Evolutionary conservation across 2,113 vertebrate genomes (phyloP).

Genomic region (Limanda limanda): DNA sequence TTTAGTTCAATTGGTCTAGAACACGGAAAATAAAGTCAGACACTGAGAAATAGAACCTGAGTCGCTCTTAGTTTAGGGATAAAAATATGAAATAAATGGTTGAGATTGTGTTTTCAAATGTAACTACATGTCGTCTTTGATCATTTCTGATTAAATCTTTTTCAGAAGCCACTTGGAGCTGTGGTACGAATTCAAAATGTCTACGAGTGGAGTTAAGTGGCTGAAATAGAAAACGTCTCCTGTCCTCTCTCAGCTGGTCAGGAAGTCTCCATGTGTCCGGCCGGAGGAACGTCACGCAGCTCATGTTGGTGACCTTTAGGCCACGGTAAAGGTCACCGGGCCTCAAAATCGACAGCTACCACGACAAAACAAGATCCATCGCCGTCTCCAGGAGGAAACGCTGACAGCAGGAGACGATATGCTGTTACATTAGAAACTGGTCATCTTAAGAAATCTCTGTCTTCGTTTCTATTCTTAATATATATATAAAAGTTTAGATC

Average conservation of each 20-base stretch:
- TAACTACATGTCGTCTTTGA: too few relatives aligned
- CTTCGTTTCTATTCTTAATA: too few relatives aligned
- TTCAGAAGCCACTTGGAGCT: not conserved
- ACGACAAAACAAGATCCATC: constrained; percentile 43
- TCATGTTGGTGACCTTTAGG: constrained; percentile 54
- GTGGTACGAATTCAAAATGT: not conserved
- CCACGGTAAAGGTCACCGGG: constrained; percentile 40
- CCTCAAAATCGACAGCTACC: constrained; percentile 39
- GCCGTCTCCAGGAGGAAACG: constrained; percentile 11
- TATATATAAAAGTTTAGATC: too few relatives aligned
- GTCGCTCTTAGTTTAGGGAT: too few relatives aligned
- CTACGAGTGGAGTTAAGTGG: not conserved
- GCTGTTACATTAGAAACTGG: not conserved
- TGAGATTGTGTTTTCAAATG: too few relatives aligned
- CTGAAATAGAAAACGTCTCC: not conserved
- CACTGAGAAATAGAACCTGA: too few relatives aligned
- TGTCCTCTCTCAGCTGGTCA: constrained; percentile 19
- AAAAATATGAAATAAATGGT: too few relatives aligned
- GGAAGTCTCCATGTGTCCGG: constrained; percentile 18
- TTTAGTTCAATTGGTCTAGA: too few relatives aligned
- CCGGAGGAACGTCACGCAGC: constrained; percentile 30
- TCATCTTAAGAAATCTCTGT: not conserved
- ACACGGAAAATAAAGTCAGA: too few relatives aligned
- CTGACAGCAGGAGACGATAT: constrained; percentile 13
- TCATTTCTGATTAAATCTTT: not conserved